These are phyloP conservation scores for Hypolimnas misippus DNA, from an alignment of 2,888 invertebrate species.

Conservation along the genomic window DNA sequence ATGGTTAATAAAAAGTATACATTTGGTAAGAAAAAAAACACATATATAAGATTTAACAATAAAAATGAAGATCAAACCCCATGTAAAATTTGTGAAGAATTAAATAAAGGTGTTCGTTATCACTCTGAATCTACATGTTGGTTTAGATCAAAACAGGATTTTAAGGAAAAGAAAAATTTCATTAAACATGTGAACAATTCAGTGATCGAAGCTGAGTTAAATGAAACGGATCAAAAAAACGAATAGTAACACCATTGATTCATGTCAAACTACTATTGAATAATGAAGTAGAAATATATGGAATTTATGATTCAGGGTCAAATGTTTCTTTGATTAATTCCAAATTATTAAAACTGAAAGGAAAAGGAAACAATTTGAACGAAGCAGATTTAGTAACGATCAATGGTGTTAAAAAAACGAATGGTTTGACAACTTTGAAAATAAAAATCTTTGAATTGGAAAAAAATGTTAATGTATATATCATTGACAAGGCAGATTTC, in stretches of 20 bases:
- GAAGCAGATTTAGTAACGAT: too few relatives aligned
- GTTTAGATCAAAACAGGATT: conserved; percentile 22
- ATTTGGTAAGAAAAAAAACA: not conserved
- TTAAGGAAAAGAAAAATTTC: conserved; percentile 4
- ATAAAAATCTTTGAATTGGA: too few relatives aligned
- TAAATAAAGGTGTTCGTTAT: conserved; percentile 23
- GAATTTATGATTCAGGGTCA: conserved; percentile 51
- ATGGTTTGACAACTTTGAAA: too few relatives aligned
- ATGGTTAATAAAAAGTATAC: conserved; percentile 7
- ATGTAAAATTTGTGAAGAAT: conserved; percentile 26
- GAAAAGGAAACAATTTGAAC: not conserved
- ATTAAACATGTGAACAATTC: conserved; percentile 37
- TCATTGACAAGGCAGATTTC: too few relatives aligned
- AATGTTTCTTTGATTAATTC: conserved; percentile 49
- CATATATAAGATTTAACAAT: not conserved
- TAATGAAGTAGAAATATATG: conserved; percentile 41
- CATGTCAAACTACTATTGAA: conserved; percentile 45
- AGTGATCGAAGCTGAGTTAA: conserved; percentile 38
- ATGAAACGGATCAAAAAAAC: conserved; percentile 43
- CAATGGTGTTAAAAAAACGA: too few relatives aligned
- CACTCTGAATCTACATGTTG: conserved; percentile 27
- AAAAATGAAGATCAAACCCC: conserved; percentile 15
- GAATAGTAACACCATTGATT: conserved; percentile 44
- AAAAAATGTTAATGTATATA: too few relatives aligned
- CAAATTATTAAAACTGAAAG: conserved; percentile 36